Evolutionary conservation across 2,113 vertebrate species (phyloP).

Genomic region (Rhinolophus sinicus): DNA sequence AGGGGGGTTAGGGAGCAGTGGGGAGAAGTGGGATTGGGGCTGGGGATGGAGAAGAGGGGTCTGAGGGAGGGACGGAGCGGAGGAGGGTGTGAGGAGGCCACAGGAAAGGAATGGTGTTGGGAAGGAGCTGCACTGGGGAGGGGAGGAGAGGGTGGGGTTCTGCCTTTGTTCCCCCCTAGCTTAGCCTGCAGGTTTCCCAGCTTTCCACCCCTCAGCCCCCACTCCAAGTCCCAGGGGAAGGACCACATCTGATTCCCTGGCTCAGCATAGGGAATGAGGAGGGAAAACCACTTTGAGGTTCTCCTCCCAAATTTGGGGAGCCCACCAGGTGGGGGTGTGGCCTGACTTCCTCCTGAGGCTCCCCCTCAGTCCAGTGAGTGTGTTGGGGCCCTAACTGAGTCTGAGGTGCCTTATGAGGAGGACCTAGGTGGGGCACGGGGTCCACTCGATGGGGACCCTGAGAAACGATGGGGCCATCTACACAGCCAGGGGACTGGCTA

Average conservation of each 20-base stretch:
- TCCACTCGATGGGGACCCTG: not conserved
- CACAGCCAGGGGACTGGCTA: not conserved
- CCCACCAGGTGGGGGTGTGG: not conserved
- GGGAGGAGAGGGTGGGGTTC: not conserved
- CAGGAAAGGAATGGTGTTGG: not conserved
- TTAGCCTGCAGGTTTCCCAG: not conserved
- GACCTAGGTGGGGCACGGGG: rapidly evolving
- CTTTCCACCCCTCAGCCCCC: rapidly evolving
- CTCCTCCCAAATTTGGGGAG: rapidly evolving
- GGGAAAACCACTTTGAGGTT: not conserved
- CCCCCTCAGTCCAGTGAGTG: not conserved
- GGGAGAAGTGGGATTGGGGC: not conserved
- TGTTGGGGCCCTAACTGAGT: not conserved
- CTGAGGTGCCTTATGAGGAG: not conserved
- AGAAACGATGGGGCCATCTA: not conserved
- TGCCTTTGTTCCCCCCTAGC: not conserved
- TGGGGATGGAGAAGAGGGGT: not conserved
- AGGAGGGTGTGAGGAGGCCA: not conserved
- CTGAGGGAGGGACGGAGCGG: not conserved
- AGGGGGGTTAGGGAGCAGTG: not conserved
- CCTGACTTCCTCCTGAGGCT: not conserved
- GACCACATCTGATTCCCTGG: no score
- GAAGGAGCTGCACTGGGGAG: not conserved
- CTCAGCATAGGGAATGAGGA: not conserved
- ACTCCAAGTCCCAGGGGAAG: not conserved